Conservation (phyloP, 2,113 vertebrate species). For the Leptobrachium ailaonicum region DNA sequence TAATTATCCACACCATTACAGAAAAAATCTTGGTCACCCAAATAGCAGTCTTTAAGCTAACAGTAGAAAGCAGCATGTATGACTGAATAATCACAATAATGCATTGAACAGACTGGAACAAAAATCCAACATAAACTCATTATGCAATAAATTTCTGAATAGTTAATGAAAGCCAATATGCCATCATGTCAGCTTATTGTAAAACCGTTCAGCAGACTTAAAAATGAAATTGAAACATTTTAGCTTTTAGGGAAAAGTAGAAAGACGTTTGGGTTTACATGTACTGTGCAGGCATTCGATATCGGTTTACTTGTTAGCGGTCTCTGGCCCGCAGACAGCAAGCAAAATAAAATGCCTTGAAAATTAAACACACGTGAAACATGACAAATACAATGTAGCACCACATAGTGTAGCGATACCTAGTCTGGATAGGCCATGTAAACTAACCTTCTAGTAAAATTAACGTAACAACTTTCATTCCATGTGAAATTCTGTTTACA, state of each 20-base stretch:
- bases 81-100: neutral
- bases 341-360: conserved; percentile 20
- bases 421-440: conserved; percentile 20
- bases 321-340: conserved; percentile 35
- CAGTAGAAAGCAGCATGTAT: too few species aligned
- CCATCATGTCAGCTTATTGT: conserved; percentile 6
- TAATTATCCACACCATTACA: too few species aligned
- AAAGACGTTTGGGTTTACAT: conserved; percentile 3
- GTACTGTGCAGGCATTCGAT: conserved; percentile 6
- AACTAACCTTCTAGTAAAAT: conserved; percentile 39
- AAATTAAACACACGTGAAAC: conserved; percentile 33
- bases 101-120: conserved; percentile 1
- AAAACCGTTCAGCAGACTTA: neutral
- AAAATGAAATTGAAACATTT: conserved; percentile 5
- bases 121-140: conserved; percentile 2
- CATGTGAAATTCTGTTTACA: conserved; percentile 43
- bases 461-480: conserved; percentile 24
- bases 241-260: neutral
- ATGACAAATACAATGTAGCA: conserved; percentile 6
- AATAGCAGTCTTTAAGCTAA: too few species aligned
- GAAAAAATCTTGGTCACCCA: too few species aligned
- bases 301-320: conserved; percentile 29
- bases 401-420: conserved; percentile 18
- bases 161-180: conserved; percentile 8
- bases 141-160: neutral